Evolutionary conservation across 2,888 invertebrate genomes (phyloP).

Genomic region (Drosophila macrospina): DNA sequence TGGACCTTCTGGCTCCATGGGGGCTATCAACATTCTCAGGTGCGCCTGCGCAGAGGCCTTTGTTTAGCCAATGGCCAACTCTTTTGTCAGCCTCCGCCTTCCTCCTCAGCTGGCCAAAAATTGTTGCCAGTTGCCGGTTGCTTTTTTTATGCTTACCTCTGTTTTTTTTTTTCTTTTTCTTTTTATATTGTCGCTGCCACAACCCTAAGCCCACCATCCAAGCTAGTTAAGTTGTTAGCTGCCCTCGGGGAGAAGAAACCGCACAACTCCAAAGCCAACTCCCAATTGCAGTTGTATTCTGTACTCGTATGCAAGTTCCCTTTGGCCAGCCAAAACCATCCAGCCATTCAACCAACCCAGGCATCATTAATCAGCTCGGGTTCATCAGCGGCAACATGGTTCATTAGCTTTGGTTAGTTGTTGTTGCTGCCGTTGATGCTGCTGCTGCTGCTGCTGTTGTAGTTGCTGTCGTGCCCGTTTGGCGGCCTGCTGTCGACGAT

Average conservation of each 20-base stretch:
- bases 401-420: conserved; percentile 78
- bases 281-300: conserved; percentile 34
- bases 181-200: conserved; percentile 35
- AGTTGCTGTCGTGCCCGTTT: conserved; percentile 61
- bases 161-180: not conserved
- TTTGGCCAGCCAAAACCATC: conserved; percentile 17
- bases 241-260: conserved; percentile 54
- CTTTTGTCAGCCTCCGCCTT: conserved; percentile 46
- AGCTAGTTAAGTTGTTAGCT: conserved; percentile 80
- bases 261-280: conserved; percentile 24
- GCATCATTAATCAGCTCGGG: conserved; percentile 79
- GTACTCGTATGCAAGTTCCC: conserved; percentile 42
- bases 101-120: conserved; percentile 67
- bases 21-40: conserved; percentile 85
- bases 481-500: conserved; percentile 74
- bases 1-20: conserved; percentile 65
- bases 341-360: conserved; percentile 24
- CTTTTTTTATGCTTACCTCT: not conserved
- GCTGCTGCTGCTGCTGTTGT: conserved; percentile 41
- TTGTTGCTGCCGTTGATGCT: conserved; percentile 48
- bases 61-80: conserved; percentile 69
- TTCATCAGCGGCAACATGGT: conserved; percentile 81
- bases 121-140: conserved; percentile 30
- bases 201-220: conserved; percentile 72
- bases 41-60: conserved; percentile 75